Percentiles rank a stretch among this genome's conserved stretches.
phyloP scores from a whole-genome alignment of 2,113 vertebrate species.

The Erpornis zantholeuca region DNA sequence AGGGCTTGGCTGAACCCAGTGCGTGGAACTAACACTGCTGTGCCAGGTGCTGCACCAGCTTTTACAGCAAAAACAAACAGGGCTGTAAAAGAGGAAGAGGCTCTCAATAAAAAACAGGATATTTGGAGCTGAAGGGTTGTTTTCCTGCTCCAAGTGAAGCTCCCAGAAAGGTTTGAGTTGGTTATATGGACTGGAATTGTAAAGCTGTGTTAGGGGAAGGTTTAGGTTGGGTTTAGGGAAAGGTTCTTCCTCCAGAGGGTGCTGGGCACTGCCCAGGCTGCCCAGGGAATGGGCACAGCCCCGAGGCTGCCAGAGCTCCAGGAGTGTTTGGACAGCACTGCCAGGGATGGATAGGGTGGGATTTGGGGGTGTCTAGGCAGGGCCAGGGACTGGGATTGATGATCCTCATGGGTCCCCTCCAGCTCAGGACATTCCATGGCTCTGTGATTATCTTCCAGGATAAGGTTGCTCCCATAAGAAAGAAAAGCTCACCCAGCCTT shows the following conservation, averaged over 20 bases:
- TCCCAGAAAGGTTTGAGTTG: neutral
- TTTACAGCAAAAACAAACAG: constrained; percentile 1
- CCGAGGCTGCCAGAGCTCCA: neutral
- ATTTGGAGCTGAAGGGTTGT: neutral
- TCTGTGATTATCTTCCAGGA: neutral
- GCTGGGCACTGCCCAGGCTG: neutral
- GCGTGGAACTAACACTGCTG: neutral
- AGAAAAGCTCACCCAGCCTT: neutral
- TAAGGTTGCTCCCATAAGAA: neutral
- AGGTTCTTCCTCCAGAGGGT: neutral
- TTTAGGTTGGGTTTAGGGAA: neutral
- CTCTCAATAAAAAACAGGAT: neutral
- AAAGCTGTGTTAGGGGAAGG: neutral
- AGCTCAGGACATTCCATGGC: neutral
- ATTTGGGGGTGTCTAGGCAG: neutral
- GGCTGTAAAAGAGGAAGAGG: neutral
- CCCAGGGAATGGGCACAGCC: neutral
- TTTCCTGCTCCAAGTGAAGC: neutral
- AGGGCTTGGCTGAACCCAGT: neutral
- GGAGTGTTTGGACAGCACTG: rapidly evolving
- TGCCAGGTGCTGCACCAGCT: neutral
- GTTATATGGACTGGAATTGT: neutral
- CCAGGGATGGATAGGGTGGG: neutral
- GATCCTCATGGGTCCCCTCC: neutral
- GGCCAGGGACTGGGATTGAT: neutral